Conservation (phyloP, 2,113 vertebrate genomes). For the Salvelinus namaycush region DNA sequence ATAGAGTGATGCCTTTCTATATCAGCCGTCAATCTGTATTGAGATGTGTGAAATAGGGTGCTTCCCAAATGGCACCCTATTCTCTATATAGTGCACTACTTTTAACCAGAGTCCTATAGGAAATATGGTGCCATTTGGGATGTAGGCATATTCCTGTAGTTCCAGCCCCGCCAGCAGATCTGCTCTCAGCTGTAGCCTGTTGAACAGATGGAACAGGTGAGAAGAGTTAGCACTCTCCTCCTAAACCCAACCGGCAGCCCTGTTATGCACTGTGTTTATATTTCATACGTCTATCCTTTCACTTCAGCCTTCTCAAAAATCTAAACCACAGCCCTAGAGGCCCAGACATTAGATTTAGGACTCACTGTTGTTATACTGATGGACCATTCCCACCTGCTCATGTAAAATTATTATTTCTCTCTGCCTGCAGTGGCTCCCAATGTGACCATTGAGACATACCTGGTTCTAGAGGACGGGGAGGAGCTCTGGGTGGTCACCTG, state of each 20-base stretch:
- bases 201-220: slow-evolving; percentile 70
- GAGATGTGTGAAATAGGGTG: background rate
- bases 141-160: too few species aligned
- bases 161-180: slow-evolving; percentile 64
- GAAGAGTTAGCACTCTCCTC: slow-evolving; percentile 53
- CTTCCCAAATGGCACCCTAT: slow-evolving; percentile 14
- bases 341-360: slow-evolving; percentile 34
- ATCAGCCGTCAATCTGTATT: background rate
- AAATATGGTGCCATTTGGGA: too few species aligned
- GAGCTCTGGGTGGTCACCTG: slow-evolving; percentile 68
- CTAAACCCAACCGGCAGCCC: slow-evolving; percentile 47
- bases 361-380: slow-evolving; percentile 56
- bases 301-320: slow-evolving; percentile 42
- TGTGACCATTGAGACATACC: slow-evolving; percentile 59
- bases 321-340: slow-evolving; percentile 40
- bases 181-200: slow-evolving; percentile 60
- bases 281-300: slow-evolving; percentile 47
- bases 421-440: slow-evolving; percentile 60
- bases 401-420: slow-evolving; percentile 40
- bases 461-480: slow-evolving; percentile 48
- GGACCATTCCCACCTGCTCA: slow-evolving; percentile 47
- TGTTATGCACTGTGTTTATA: slow-evolving; percentile 42
- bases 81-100: too few species aligned
- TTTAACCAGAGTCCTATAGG: too few species aligned
- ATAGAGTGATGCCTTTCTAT: background rate